Evolutionary conservation across 2,113 vertebrate species (phyloP).

Genomic region (Athene noctua): DNA sequence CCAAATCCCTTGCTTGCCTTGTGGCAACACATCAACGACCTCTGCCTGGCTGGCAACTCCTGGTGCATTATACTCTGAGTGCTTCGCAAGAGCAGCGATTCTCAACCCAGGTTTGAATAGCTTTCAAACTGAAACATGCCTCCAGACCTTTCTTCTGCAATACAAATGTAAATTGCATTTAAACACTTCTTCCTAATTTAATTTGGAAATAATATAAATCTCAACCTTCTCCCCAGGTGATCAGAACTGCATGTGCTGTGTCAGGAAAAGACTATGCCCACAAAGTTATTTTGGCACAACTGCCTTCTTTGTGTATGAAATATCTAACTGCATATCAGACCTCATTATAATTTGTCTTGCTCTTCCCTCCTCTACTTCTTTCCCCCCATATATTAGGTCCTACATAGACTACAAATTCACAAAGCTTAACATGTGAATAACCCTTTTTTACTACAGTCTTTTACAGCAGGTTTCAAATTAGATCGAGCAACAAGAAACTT

Average conservation of each 20-base stretch:
- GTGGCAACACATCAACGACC: neutral
- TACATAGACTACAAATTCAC: neutral
- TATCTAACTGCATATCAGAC: neutral
- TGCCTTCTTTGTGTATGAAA: neutral
- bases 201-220: constrained; percentile 11
- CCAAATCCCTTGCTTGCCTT: neutral
- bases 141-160: neutral
- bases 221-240: neutral
- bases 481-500: neutral
- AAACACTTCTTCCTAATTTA: neutral
- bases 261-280: neutral
- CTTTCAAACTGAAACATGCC: neutral
- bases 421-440: neutral
- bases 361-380: neutral
- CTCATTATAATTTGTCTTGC: neutral
- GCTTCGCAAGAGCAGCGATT: neutral
- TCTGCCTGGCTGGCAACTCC: neutral
- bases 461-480: neutral
- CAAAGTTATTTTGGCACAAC: neutral
- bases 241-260: neutral
- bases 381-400: neutral
- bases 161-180: neutral
- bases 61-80: rapidly evolving
- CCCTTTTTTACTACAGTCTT: neutral
- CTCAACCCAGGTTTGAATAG: rapidly evolving